Base-by-base conservation (phyloP, 2,888 invertebrate genomes). In the Cephus runcator region DNA sequence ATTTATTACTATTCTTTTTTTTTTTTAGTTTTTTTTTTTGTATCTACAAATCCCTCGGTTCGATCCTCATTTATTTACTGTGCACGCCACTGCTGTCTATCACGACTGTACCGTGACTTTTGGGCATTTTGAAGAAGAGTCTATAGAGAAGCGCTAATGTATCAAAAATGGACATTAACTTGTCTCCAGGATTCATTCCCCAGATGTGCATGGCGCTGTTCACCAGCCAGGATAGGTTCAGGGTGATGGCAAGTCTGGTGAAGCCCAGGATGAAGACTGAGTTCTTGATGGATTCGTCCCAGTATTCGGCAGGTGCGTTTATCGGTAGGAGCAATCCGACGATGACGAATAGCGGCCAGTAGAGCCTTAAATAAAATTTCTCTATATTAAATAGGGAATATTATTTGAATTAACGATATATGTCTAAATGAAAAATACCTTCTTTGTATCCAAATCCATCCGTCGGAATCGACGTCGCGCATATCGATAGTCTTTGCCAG, bases 361-460 rank as follows among this genome's bases (percentile, higher is more conserved):
- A 97, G 80, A 94, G 93, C 85, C 97, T 97, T 90, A 11, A 92
- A 90, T 83, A 76, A 76, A 79, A n/a, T n/a, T 23, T 6, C 0
- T 40, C 4, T 40, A 0, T 6, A 6, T 34, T 71, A 75, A 68
- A 73, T 78, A 34, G 73, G 34, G 74, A 40, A 68, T 73, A 31
- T 31, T 12, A 30, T 71, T 34, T 31, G 2, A 15, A 71, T 71
- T 0, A 12, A 33, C 31, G 12, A 30, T 4, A 12, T 34, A 35
- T 3, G 9, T 34, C 9, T 3, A 35, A 35, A 12, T 9, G 1
- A 6, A 56, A 56, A 69, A 92, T 91, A 96, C 97, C 93, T 95
- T 88, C 95, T 95, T 91, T 98, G 98, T 87, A 97, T 95, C 94
- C 95, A 95, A 11, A 97, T 95, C 34, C 97, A 93, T 33, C 93